Conservation (phyloP, 1,140 invertebrate species). For the Pristionchus pacificus region DNA sequence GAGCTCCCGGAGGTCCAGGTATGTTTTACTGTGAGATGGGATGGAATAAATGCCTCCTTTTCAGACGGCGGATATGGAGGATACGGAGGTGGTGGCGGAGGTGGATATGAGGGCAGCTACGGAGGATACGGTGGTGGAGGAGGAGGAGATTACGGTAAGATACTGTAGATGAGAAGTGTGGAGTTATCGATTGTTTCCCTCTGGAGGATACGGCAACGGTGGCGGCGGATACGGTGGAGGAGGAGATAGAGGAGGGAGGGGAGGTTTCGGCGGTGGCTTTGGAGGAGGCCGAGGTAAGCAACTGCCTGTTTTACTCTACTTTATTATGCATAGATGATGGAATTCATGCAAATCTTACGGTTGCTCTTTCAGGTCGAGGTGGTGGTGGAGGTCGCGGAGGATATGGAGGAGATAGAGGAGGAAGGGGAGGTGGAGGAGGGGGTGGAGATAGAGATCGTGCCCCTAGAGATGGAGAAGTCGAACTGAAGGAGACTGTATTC, state of each 20-base stretch:
- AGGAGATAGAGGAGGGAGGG: neutral
- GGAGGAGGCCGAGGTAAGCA: neutral
- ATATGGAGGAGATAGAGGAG: constrained; percentile 14
- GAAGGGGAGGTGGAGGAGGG: constrained; percentile 21
- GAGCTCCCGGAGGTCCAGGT: no score
- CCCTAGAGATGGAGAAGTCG: constrained; percentile 32
- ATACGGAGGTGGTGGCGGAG: no score
- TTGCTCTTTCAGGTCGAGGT: constrained; percentile 1
- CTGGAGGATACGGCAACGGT: neutral
- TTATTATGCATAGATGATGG: no score
- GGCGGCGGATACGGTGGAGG: neutral
- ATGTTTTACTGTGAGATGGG: no score
- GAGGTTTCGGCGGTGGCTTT: neutral
- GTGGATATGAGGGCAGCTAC: no score
- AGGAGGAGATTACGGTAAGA: no score
- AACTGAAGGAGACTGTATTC: constrained; percentile 36
- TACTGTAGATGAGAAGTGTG: no score
- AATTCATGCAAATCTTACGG: no score
- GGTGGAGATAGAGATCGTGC: constrained; percentile 24
- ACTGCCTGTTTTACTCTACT: neutral
- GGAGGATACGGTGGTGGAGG: no score
- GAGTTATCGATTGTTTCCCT: no score
- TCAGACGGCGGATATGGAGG: no score
- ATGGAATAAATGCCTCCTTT: no score
- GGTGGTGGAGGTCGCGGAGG: constrained; percentile 1